Percentiles rank a stretch among this genome's conserved stretches.
Conservation (phyloP, 1,140 invertebrate species). For the Saccostrea glomerata region DNA sequence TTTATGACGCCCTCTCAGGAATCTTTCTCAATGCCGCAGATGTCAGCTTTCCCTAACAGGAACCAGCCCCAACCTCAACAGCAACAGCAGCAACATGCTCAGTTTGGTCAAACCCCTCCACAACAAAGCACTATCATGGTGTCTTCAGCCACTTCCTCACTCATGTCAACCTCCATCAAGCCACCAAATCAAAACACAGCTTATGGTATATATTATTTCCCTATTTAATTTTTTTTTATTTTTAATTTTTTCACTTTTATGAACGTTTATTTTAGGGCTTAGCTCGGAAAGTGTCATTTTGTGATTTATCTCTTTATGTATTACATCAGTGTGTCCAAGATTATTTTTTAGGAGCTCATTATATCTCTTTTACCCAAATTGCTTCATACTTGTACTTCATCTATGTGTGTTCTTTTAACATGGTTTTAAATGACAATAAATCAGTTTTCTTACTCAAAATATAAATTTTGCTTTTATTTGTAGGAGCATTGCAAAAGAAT, state of each 20-base stretch:
- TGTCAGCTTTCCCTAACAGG: constrained; percentile 51
- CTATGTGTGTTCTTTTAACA: too few relatives aligned
- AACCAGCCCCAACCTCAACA: constrained; percentile 59
- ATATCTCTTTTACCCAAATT: too few relatives aligned
- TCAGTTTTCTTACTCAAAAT: too few relatives aligned
- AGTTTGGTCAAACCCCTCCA: constrained; percentile 70
- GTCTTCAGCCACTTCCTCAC: constrained; percentile 90
- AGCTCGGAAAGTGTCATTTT: too few relatives aligned
- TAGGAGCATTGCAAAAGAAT: constrained; percentile 61
- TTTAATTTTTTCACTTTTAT: too few relatives aligned
- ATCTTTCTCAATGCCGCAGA: constrained; percentile 81
- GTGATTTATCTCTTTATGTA: too few relatives aligned
- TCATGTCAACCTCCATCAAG: constrained; percentile 94
- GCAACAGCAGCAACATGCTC: constrained; percentile 54
- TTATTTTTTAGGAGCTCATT: too few relatives aligned
- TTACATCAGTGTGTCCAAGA: too few relatives aligned
- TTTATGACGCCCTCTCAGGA: constrained; percentile 75
- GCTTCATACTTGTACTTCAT: too few relatives aligned
- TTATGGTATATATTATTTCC: constrained; percentile 61
- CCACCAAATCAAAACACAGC: constrained; percentile 82
- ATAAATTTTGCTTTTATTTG: constrained; percentile 15
- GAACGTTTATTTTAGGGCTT: too few relatives aligned
- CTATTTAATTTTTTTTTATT: background rate
- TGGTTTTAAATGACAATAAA: too few relatives aligned
- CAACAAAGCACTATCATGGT: constrained; percentile 93